A percentile compares a stretch with the other conserved stretches of the same genome.
Conservation (phyloP, 2,888 invertebrate genomes). For the Ypsolopha scabrella region DNA sequence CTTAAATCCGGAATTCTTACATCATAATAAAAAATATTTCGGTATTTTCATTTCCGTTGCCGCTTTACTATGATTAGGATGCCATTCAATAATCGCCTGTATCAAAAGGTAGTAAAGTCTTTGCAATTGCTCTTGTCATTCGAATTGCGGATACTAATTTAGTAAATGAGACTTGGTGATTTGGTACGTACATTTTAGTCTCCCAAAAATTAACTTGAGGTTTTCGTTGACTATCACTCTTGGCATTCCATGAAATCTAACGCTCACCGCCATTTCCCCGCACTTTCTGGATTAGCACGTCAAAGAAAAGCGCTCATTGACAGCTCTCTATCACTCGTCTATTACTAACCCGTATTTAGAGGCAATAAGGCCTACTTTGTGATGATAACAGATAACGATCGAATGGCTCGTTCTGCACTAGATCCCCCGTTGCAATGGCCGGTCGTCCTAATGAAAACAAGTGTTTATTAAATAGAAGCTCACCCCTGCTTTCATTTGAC, state of each 20-base stretch:
- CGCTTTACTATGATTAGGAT: too few relatives aligned
- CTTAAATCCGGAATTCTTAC: too few relatives aligned
- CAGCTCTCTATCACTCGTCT: neutral
- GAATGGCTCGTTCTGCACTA: slow-evolving; percentile 1
- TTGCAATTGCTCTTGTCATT: too few relatives aligned
- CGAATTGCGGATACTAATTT: too few relatives aligned
- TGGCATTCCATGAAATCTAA: neutral
- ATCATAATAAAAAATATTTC: too few relatives aligned
- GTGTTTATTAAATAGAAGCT: neutral
- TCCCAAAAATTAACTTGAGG: too few relatives aligned
- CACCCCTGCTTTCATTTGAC: neutral
- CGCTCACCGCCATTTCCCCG: neutral
- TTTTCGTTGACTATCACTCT: too few relatives aligned
- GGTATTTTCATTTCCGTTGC: too few relatives aligned
- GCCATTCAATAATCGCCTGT: too few relatives aligned
- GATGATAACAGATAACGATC: neutral
- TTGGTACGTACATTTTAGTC: too few relatives aligned
- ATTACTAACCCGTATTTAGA: neutral
- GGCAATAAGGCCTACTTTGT: neutral
- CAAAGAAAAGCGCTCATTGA: neutral
- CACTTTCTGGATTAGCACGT: neutral
- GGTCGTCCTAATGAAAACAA: slow-evolving; percentile 1
- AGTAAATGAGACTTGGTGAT: too few relatives aligned
- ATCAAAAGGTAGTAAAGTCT: too few relatives aligned
- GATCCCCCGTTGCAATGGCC: neutral